phyloP scores from a whole-genome alignment of 2,888 invertebrate species.

The Melolontha melolontha region DNA sequence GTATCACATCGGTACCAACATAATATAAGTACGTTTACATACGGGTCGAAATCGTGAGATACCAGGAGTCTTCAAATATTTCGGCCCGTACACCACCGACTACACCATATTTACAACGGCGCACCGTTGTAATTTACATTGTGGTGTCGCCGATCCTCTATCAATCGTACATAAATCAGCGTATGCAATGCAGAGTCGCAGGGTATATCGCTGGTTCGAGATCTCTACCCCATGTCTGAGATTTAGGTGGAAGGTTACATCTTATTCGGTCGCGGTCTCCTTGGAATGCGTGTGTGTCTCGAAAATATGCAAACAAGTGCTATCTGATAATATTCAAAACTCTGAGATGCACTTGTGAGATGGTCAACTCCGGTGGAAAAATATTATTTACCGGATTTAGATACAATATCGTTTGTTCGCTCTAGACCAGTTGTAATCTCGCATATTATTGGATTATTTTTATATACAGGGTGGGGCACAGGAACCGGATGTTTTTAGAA shows the following conservation, averaged over 20 bases:
- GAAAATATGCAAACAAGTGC: conserved; percentile 57
- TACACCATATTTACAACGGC: conserved; percentile 62
- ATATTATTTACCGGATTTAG: neutral
- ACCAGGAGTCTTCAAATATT: conserved; percentile 43
- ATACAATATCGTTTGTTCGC: too few relatives aligned
- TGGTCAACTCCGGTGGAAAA: too few relatives aligned
- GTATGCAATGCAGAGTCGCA: conserved; percentile 53
- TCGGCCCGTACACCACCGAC: conserved; percentile 36
- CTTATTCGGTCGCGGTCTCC: conserved; percentile 56
- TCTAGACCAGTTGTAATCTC: too few relatives aligned
- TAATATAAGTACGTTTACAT: too few relatives aligned
- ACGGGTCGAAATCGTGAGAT: conserved; percentile 37
- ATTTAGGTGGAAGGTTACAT: conserved; percentile 60
- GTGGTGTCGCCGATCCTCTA: conserved; percentile 64
- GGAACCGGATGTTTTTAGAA: too few relatives aligned
- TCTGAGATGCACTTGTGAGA: neutral
- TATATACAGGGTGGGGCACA: too few relatives aligned
- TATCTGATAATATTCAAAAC: conserved; percentile 54
- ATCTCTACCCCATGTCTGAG: conserved; percentile 49
- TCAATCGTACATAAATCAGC: conserved; percentile 64
- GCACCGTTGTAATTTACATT: conserved; percentile 65
- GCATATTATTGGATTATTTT: too few relatives aligned
- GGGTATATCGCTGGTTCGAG: conserved; percentile 53
- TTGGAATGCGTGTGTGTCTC: conserved; percentile 55
- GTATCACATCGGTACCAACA: too few relatives aligned